A percentile compares a stretch with the other conserved stretches of the same genome.
Evolutionary conservation across 2,888 invertebrate genomes (phyloP).

Genomic region (Acanthosepion esculentum): DNA sequence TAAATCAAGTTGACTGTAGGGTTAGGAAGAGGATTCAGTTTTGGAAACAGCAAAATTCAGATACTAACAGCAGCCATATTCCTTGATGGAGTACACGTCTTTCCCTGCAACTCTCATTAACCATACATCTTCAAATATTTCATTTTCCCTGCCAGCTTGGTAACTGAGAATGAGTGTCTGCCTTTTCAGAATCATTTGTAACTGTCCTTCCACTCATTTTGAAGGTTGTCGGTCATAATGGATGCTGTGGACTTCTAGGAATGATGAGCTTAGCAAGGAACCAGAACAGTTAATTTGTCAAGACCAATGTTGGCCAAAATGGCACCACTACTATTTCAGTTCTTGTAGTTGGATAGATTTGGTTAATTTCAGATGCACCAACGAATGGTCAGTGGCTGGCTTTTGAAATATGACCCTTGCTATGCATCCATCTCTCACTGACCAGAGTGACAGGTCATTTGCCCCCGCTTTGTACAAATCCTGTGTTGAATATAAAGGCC

Average conservation of each 20-base stretch:
- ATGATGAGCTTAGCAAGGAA: background rate
- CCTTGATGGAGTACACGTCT: background rate
- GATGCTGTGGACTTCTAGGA: background rate
- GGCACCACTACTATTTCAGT: background rate
- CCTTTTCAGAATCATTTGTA: background rate
- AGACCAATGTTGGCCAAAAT: background rate
- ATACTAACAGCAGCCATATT: background rate
- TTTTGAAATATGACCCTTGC: background rate
- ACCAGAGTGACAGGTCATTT: background rate
- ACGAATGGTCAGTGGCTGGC: background rate
- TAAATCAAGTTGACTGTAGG: background rate
- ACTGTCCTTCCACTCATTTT: background rate
- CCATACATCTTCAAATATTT: background rate
- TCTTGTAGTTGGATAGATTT: background rate
- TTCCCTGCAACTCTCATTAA: background rate
- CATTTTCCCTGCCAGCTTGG: background rate
- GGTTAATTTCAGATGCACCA: background rate
- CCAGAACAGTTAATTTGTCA: slow-evolving; percentile 12
- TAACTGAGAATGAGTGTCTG: background rate
- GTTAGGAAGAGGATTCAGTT: background rate
- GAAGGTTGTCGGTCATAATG: background rate
- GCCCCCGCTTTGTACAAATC: background rate
- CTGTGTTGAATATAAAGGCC: background rate
- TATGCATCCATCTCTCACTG: slow-evolving; percentile 4
- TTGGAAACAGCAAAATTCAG: background rate